phyloP scores from a whole-genome alignment of 2,113 vertebrate species.

The Conger conger region DNA sequence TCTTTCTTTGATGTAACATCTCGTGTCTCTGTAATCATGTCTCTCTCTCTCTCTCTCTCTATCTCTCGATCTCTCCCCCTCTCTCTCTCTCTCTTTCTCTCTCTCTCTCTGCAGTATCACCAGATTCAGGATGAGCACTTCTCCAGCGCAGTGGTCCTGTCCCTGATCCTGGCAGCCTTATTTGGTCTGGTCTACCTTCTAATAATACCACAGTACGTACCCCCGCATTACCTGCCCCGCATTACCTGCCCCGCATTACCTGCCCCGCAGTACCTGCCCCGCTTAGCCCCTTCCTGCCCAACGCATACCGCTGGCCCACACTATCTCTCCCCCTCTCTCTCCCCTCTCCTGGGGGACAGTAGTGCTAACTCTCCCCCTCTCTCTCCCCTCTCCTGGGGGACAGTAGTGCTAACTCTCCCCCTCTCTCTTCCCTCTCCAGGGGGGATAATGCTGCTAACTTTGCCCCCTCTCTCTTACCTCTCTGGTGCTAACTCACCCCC shows the following conservation, averaged over 20 bases:
- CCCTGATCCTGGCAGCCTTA: constrained; percentile 86
- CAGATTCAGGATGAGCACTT: constrained; percentile 93
- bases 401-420: constrained; percentile 81
- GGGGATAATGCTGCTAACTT: too few relatives aligned
- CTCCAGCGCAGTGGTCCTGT: constrained; percentile 90
- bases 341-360: too few relatives aligned
- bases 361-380: constrained; percentile 9
- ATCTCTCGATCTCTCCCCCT: not conserved
- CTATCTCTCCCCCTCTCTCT: constrained; percentile 21
- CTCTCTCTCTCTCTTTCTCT: constrained; percentile 40
- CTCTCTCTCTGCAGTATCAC: constrained; percentile 79
- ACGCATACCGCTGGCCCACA: too few relatives aligned
- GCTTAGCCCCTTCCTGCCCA: constrained; percentile 25
- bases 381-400: constrained; percentile 72
- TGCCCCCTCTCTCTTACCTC: too few relatives aligned
- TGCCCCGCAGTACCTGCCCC: not conserved
- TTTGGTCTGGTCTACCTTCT: constrained; percentile 95
- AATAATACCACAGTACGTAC: constrained; percentile 93
- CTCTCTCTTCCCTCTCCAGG: constrained; percentile 17
- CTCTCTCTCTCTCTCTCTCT: not conserved
- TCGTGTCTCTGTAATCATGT: not conserved
- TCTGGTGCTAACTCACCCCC: not conserved
- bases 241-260: not conserved
- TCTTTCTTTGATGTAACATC: not conserved
- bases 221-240: not conserved